Conservation (phyloP, 92 coral and sea anemone genomes). For the Phenganax marumi region DNA sequence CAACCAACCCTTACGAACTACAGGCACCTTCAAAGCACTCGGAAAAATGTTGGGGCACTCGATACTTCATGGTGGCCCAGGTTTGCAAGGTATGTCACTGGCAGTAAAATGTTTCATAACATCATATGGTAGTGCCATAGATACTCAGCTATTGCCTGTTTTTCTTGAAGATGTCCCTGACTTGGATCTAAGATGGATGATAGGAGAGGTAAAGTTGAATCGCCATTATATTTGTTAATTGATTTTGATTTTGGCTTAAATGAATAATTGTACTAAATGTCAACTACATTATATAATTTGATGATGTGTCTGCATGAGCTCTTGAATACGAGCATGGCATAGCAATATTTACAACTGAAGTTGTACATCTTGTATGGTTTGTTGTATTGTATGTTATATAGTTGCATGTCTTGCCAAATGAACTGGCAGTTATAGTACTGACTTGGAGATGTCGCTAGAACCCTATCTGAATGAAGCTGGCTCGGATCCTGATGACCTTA, state of each 20-base stretch:
- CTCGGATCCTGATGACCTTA: neutral
- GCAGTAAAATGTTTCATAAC: conserved; percentile 5
- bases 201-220: conserved; percentile 24
- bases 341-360: neutral
- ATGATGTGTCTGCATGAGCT: too few species aligned
- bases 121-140: neutral
- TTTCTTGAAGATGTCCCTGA: conserved; percentile 16
- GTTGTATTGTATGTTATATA: neutral
- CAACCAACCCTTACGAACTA: neutral
- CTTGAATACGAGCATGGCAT: neutral
- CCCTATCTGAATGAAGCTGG: conserved; percentile 8
- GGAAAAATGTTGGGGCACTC: conserved; percentile 17
- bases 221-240: neutral
- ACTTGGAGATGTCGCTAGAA: neutral
- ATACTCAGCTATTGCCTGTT: neutral
- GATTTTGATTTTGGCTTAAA: neutral
- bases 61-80: conserved; percentile 21
- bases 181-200: conserved; percentile 11
- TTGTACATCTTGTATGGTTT: neutral
- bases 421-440: neutral
- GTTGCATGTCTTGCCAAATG: conserved; percentile 7
- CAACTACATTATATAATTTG: too few species aligned
- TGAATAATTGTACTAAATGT: neutral
- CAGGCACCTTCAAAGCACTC: conserved; percentile 5
- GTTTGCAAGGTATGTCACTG: conserved; percentile 4